These are phyloP conservation scores for Pterophyllum scalare DNA, from an alignment of 2,113 vertebrate genomes.

Conservation along the genomic window DNA sequence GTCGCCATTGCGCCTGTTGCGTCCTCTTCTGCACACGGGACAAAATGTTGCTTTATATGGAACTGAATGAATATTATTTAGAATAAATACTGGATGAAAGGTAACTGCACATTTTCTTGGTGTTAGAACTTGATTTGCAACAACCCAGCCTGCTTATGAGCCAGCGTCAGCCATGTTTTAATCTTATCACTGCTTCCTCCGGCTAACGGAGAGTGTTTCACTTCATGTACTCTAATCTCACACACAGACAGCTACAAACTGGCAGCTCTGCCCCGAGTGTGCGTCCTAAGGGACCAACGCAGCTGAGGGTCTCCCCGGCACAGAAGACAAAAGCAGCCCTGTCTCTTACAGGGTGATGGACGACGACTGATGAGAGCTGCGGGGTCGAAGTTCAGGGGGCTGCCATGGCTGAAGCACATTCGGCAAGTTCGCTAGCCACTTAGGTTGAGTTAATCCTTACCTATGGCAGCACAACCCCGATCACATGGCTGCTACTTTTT, in stretches of 20 bases:
- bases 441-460: slow-evolving; percentile 35
- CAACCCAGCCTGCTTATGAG: background rate
- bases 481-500: background rate
- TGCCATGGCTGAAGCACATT: slow-evolving; percentile 39
- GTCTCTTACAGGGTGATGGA: slow-evolving; percentile 67
- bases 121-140: background rate
- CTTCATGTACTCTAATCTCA: slow-evolving; percentile 55
- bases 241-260: slow-evolving; percentile 59
- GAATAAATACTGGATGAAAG: background rate
- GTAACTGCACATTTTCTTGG: background rate
- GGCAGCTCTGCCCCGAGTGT: slow-evolving; percentile 46
- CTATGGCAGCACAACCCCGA: background rate
- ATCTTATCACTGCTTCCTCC: slow-evolving; percentile 60
- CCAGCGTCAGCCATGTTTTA: slow-evolving; percentile 5
- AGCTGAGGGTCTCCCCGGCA: slow-evolving; percentile 54
- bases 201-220: slow-evolving; percentile 60
- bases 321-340: slow-evolving; percentile 71
- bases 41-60: slow-evolving; percentile 4
- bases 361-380: slow-evolving; percentile 72
- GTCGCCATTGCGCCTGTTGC: slow-evolving; percentile 26
- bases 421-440: background rate
- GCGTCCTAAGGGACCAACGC: slow-evolving; percentile 55
- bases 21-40: slow-evolving; percentile 28
- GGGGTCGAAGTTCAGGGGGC: slow-evolving; percentile 61
- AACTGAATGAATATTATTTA: background rate